phyloP scores from a whole-genome alignment of 2,797 vertebrate species.

The Rhodeus uyekii region DNA sequence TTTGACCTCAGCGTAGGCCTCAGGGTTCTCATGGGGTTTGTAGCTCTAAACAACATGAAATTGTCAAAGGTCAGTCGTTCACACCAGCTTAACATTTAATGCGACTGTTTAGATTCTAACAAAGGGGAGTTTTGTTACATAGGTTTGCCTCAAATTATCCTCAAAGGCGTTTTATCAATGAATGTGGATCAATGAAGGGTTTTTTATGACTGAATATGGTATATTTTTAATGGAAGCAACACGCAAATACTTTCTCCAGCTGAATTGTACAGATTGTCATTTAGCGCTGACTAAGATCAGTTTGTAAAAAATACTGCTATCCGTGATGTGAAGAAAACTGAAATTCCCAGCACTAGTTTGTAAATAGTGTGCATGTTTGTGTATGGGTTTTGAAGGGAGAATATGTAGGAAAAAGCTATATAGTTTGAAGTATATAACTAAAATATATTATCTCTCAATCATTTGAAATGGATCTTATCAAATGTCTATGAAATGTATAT shows the following conservation, averaged over 20 bases:
- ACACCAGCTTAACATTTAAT: slow-evolving; percentile 30
- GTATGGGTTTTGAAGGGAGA: not conserved
- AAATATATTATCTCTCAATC: not conserved
- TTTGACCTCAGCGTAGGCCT: slow-evolving; percentile 29
- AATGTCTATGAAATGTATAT: not conserved
- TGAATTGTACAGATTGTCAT: slow-evolving; percentile 16
- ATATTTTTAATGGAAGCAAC: slow-evolving; percentile 20
- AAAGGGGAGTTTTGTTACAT: slow-evolving; percentile 36
- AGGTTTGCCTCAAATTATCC: slow-evolving; percentile 29
- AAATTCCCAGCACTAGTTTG: slow-evolving; percentile 42
- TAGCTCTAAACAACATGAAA: slow-evolving; percentile 34
- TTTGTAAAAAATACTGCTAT: slow-evolving; percentile 1
- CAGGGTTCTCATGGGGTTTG: slow-evolving; percentile 26
- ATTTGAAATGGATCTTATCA: slow-evolving; percentile 1
- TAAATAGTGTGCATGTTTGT: slow-evolving; percentile 48
- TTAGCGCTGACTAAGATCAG: not conserved
- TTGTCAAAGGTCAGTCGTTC: slow-evolving; percentile 34
- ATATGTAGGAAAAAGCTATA: not conserved
- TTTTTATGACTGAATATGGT: slow-evolving; percentile 31
- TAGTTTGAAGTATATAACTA: slow-evolving; percentile 9
- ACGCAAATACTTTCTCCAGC: slow-evolving; percentile 10
- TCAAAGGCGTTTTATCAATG: slow-evolving; percentile 29
- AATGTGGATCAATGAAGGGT: slow-evolving; percentile 31
- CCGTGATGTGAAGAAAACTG: slow-evolving; percentile 9
- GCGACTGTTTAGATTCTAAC: slow-evolving; percentile 9